Base-by-base conservation (phyloP, 2,797 vertebrate genomes). In the Leptatherina wallacei region DNA sequence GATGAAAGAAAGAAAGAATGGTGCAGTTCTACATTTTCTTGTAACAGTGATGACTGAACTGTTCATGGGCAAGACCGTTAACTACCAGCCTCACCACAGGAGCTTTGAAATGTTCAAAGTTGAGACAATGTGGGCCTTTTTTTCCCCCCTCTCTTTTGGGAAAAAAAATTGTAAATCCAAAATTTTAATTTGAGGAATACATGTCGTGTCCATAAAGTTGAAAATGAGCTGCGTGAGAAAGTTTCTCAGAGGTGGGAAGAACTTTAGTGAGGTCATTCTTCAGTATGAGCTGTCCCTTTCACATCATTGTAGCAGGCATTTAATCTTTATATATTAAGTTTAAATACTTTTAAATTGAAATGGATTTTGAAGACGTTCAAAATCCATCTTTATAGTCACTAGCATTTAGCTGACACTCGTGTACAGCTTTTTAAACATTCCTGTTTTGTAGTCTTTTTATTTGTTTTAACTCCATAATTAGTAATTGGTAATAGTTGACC, bases 1-100 rank as follows among this genome's bases (percentile, higher is more conserved):
- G 74, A 32, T 35, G 14, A n/a, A n/a, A n/a, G 2, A 71, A 61
- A 40, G 8, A 73, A 40, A 29, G 38, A 61, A 10, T 70, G 29
- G 61, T 65, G 77, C 52, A 59, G 58, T 65, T 65, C 35, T 69
- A n/a, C 51, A n/a, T 73, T 0, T 66, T 75, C 55, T 75, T 70
- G 64, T 51, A 65, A 18, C 40, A 38, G 55, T 47, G 16, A 69
- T 75, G 52, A 69, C 49, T 63, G 67, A 9, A 33, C 30, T 74
- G 30, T 75, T 73, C 42, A 78, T 79, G 59, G 44, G 55, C 57
- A 71, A 75, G 69, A 61, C 69, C 32, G 67, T 36, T 42, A 58
- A 67, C 59, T 51, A 14, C 65, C 49, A 47, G n/a, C 29, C 57
- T 69, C 40, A 51, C 69, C 58, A 42, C 24, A 54, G 51, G n/a